Conservation (phyloP, 2,888 invertebrate genomes). For the Morinoia aosen region DNA sequence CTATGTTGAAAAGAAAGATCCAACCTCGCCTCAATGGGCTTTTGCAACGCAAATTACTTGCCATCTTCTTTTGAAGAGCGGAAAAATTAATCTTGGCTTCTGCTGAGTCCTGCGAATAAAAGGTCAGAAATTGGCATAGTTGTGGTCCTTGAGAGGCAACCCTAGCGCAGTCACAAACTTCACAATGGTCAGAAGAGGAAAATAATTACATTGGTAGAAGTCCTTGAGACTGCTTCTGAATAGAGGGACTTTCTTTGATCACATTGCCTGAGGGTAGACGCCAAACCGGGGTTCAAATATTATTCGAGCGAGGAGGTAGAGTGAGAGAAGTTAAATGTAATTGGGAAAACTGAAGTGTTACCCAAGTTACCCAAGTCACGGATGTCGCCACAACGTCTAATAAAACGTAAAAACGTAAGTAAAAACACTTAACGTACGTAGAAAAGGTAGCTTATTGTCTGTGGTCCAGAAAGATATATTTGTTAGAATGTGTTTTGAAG, state of each 20-base stretch:
- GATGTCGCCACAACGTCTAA: no score
- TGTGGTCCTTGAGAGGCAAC: slow-evolving; percentile 39
- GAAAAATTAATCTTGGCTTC: slow-evolving; percentile 46
- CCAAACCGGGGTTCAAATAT: background rate
- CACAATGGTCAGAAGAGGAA: slow-evolving; percentile 19
- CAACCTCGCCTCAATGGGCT: slow-evolving; percentile 16
- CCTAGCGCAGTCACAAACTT: background rate
- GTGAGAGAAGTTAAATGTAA: background rate
- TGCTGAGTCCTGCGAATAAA: background rate
- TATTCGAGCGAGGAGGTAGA: background rate
- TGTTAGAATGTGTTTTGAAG: no score
- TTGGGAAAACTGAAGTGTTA: background rate
- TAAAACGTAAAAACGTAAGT: no score
- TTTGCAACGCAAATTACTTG: slow-evolving; percentile 1
- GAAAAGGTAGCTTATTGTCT: no score
- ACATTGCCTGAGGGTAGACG: background rate
- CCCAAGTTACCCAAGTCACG: no score
- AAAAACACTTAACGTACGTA: no score
- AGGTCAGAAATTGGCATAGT: slow-evolving; percentile 44
- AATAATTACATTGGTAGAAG: slow-evolving; percentile 35
- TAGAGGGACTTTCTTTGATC: slow-evolving; percentile 7
- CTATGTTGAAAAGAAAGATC: background rate
- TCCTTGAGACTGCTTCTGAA: background rate
- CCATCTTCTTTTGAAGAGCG: background rate
- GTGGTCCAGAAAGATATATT: no score